A percentile compares a stretch with the other conserved stretches of the same genome.
Conservation (phyloP, 2,113 vertebrate genomes). For the Cricetomys ansorgei region DNA sequence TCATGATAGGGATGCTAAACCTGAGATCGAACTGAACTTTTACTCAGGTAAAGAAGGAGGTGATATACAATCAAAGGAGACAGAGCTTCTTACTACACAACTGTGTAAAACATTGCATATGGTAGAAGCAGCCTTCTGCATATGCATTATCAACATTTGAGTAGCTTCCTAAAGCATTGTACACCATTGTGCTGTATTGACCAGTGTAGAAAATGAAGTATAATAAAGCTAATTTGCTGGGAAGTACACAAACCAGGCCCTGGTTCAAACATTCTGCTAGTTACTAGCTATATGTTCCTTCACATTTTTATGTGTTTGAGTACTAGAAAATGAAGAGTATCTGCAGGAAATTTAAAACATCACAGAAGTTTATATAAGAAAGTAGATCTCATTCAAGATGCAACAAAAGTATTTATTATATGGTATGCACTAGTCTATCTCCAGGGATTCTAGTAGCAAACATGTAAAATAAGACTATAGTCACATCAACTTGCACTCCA, state of each 20-base stretch:
- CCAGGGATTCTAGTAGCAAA: not conserved
- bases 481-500: not conserved
- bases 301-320: not conserved
- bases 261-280: not conserved
- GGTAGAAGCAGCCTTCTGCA: not conserved
- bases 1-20: not conserved
- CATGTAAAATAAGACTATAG: not conserved
- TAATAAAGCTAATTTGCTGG: not conserved
- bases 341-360: not conserved
- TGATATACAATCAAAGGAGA: not conserved
- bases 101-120: not conserved
- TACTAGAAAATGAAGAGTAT: conserved; percentile 2
- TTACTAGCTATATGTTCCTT: not conserved
- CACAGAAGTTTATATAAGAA: conserved; percentile 13
- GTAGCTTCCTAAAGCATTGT: conserved; percentile 17
- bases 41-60: not conserved
- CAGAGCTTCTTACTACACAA: not conserved
- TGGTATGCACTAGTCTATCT: not conserved
- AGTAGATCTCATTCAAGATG: not conserved
- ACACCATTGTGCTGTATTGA: not conserved
- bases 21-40: not conserved
- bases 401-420: conserved; percentile 11
- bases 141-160: not conserved
- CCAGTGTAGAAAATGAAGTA: not conserved
- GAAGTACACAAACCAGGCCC: conserved; percentile 30